phyloP scores from a whole-genome alignment of 2,797 vertebrate genomes.

The Notamacropus eugenii region DNA sequence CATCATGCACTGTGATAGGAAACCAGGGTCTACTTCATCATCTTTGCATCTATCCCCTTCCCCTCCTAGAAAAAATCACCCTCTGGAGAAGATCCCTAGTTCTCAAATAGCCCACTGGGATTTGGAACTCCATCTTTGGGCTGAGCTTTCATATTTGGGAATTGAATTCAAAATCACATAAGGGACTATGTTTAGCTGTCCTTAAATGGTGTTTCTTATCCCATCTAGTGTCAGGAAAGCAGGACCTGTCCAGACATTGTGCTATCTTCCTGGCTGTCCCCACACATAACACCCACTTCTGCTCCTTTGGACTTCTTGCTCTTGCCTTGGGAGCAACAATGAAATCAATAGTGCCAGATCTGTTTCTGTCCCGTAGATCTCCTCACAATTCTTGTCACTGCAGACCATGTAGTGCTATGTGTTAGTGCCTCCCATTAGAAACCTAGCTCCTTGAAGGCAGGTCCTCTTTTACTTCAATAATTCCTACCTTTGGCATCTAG shows the following conservation, averaged over 20 bases:
- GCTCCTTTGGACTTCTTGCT: neutral
- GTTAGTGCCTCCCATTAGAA: neutral
- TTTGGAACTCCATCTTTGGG: neutral
- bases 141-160: neutral
- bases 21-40: neutral
- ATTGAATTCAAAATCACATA: neutral
- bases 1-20: neutral
- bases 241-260: neutral
- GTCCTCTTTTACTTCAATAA: too few relatives aligned
- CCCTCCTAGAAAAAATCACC: neutral
- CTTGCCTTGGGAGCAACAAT: neutral
- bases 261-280: neutral
- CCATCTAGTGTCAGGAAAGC: neutral
- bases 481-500: neutral
- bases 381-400: neutral
- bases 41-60: neutral
- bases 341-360: neutral
- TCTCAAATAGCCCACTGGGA: neutral
- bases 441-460: neutral
- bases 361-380: neutral
- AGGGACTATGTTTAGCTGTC: neutral
- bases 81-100: neutral
- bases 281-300: neutral
- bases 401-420: neutral
- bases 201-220: neutral